Evolutionary conservation across 1,140 invertebrate genomes (phyloP).

Genomic region (Drosophila arawakana): DNA sequence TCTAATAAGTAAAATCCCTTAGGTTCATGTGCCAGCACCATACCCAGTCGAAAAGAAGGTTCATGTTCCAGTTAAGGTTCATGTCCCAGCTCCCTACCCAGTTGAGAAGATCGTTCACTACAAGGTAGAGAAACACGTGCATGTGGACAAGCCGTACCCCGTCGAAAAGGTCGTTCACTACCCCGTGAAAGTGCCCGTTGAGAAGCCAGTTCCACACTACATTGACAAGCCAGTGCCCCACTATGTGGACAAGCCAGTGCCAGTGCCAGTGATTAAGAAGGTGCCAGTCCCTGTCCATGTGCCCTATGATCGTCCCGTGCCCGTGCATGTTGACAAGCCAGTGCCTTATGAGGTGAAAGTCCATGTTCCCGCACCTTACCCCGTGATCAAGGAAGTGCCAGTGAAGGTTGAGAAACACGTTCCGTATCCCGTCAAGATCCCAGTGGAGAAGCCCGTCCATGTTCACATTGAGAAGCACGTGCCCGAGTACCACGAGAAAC

Average conservation of each 20-base stretch:
- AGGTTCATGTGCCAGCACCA: constrained; percentile 88
- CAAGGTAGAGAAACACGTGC: constrained; percentile 89
- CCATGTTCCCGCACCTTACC: constrained; percentile 86
- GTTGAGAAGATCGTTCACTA: constrained; percentile 89
- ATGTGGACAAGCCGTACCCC: constrained; percentile 88
- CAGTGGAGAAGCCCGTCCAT: constrained; percentile 85
- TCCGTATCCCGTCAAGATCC: constrained; percentile 86
- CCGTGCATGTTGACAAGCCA: constrained; percentile 86
- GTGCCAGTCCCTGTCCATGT: constrained; percentile 86
- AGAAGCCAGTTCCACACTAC: constrained; percentile 87
- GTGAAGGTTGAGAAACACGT: constrained; percentile 86
- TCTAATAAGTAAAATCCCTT: background rate
- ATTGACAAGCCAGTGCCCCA: constrained; percentile 88
- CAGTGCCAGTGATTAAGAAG: constrained; percentile 86
- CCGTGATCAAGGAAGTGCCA: constrained; percentile 85
- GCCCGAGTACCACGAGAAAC: constrained; percentile 81
- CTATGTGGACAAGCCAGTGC: constrained; percentile 87
- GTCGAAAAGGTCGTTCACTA: constrained; percentile 90
- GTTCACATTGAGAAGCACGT: constrained; percentile 84
- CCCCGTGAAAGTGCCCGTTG: constrained; percentile 89
- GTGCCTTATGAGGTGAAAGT: constrained; percentile 87
- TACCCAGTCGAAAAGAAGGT: constrained; percentile 88
- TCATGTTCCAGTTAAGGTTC: constrained; percentile 89
- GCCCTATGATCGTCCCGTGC: constrained; percentile 87
- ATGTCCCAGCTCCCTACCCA: constrained; percentile 89